These are phyloP conservation scores for Odontesthes bonariensis DNA, from an alignment of 2,113 vertebrate species.

Conservation along the genomic window DNA sequence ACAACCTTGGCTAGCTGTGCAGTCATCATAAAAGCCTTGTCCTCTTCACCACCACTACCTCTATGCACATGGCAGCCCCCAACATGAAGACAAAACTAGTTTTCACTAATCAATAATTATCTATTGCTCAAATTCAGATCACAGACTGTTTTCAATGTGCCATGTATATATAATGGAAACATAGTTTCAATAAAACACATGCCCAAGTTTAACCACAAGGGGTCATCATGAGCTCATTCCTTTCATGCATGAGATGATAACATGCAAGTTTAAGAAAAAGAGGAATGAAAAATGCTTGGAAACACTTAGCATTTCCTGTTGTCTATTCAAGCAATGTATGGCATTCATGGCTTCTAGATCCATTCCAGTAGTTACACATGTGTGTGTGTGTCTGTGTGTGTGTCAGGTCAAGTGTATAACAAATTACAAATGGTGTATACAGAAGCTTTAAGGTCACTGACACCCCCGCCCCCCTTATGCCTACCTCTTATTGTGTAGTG, in stretches of 20 bases:
- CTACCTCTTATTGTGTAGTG: slow-evolving; percentile 52
- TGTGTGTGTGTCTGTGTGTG: slow-evolving; percentile 27
- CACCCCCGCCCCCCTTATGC: slow-evolving; percentile 17
- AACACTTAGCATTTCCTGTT: background rate
- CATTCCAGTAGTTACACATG: slow-evolving; percentile 39
- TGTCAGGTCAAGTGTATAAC: slow-evolving; percentile 55
- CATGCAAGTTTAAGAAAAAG: background rate
- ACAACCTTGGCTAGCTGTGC: background rate
- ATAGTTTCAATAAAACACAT: background rate
- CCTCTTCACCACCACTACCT: background rate
- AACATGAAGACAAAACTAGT: background rate
- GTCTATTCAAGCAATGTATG: slow-evolving; percentile 22
- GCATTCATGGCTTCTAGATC: slow-evolving; percentile 43
- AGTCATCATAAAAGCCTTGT: background rate
- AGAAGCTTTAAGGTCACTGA: slow-evolving; percentile 69
- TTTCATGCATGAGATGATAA: slow-evolving; percentile 1
- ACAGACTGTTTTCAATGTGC: background rate
- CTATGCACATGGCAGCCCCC: background rate
- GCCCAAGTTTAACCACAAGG: slow-evolving; percentile 44
- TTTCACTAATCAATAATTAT: background rate
- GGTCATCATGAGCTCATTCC: slow-evolving; percentile 42
- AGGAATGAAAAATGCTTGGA: background rate
- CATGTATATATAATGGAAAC: background rate
- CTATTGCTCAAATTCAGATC: background rate
- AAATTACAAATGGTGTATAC: slow-evolving; percentile 61